These are phyloP conservation scores for Cyprinodon variegatus DNA, from an alignment of 2,113 vertebrate species.

Conservation along the genomic window DNA sequence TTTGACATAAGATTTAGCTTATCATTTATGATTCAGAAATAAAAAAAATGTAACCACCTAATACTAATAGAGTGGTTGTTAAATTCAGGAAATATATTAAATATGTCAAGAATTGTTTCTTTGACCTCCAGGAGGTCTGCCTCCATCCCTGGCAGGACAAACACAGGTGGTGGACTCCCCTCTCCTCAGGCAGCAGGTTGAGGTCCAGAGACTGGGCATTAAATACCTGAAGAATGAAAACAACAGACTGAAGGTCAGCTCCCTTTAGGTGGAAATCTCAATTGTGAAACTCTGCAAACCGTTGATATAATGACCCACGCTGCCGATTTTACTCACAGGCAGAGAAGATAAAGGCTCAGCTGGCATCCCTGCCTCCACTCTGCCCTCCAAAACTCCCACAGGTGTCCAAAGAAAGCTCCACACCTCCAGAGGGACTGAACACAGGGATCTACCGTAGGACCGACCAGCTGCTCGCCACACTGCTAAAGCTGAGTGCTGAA, in stretches of 20 bases:
- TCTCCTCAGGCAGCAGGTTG: constrained; percentile 90
- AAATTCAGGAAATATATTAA: not conserved
- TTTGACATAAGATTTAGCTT: not conserved
- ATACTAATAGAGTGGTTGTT: not conserved
- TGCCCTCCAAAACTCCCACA: constrained; percentile 80
- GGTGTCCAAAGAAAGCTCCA: constrained; percentile 63
- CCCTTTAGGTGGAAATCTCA: not conserved
- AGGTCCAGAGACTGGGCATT: constrained; percentile 85
- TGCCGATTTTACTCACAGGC: constrained; percentile 76
- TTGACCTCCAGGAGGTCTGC: constrained; percentile 23
- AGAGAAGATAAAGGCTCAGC: constrained; percentile 84
- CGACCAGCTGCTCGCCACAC: constrained; percentile 85
- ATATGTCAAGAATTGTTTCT: not conserved
- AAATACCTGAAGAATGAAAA: constrained; percentile 91
- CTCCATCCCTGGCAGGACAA: constrained; percentile 68
- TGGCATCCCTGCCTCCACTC: constrained; percentile 84
- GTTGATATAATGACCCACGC: not conserved
- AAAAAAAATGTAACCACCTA: no score
- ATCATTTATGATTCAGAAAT: no score
- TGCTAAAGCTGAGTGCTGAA: constrained; percentile 87
- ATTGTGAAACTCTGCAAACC: not conserved
- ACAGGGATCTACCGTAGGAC: constrained; percentile 86
- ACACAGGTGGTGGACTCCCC: constrained; percentile 90
- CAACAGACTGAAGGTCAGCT: constrained; percentile 86
- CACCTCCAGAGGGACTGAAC: constrained; percentile 73